These are phyloP conservation scores for Drosophila merina DNA, from an alignment of 2,888 invertebrate genomes.

Conservation along the genomic window DNA sequence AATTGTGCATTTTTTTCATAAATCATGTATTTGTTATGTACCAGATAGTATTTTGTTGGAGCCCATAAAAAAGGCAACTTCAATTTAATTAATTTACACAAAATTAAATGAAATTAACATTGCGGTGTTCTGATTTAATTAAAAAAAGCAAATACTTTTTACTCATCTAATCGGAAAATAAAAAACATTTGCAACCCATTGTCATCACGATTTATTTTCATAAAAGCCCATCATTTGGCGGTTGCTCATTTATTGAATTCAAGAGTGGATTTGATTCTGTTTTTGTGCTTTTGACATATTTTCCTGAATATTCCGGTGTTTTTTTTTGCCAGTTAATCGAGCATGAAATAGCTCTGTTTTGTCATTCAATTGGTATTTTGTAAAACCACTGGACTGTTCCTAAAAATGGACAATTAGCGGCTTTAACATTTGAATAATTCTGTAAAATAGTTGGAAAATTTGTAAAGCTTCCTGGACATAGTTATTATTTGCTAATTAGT, in stretches of 20 bases:
- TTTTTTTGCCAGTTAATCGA: conserved; percentile 16
- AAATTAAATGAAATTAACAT: conserved; percentile 47
- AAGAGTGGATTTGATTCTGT: neutral
- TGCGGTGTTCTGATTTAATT: conserved; percentile 68
- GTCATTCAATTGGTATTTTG: conserved; percentile 19
- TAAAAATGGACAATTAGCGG: conserved; percentile 22
- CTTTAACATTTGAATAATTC: conserved; percentile 17
- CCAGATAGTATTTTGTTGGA: neutral
- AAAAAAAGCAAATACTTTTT: conserved; percentile 49
- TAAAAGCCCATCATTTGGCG: conserved; percentile 9
- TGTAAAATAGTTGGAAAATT: conserved; percentile 5
- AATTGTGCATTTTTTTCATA: conserved; percentile 15
- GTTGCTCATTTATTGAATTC: conserved; percentile 5
- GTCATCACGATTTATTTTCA: conserved; percentile 6
- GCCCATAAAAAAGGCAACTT: conserved; percentile 1
- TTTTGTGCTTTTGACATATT: conserved; percentile 5
- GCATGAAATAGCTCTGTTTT: conserved; percentile 21
- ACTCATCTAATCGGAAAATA: conserved; percentile 10
- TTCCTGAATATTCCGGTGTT: neutral
- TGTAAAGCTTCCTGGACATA: neutral
- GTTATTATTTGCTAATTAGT: neutral
- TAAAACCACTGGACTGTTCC: conserved; percentile 8
- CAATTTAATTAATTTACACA: conserved; percentile 58
- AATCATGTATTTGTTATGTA: conserved; percentile 11
- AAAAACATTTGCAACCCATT: conserved; percentile 11